These are phyloP conservation scores for Synanthedon myopaeformis DNA, from an alignment of 2,888 invertebrate genomes.

Conservation along the genomic window DNA sequence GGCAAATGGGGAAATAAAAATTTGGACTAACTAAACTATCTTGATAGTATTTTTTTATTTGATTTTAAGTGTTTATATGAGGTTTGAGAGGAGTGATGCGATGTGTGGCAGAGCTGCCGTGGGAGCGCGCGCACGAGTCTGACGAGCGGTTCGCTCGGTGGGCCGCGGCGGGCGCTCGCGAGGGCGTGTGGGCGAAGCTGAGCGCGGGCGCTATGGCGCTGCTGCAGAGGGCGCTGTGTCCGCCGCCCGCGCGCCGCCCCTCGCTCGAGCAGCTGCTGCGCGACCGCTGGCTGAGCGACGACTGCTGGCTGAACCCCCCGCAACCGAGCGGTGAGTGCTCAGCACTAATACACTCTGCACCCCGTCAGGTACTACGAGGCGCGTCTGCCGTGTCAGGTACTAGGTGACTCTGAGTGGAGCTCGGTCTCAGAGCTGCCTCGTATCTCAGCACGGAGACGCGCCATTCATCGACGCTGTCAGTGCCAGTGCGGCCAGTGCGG, in stretches of 20 bases:
- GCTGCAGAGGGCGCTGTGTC: slow-evolving; percentile 77
- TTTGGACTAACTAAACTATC: no score
- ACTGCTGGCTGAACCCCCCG: slow-evolving; percentile 4
- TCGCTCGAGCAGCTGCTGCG: slow-evolving; percentile 75
- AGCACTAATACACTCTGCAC: slow-evolving; percentile 5
- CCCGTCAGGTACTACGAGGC: slow-evolving; percentile 35
- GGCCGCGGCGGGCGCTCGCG: slow-evolving; percentile 69
- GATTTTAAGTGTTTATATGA: background rate
- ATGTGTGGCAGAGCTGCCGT: slow-evolving; percentile 83
- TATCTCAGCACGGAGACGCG: slow-evolving; percentile 50
- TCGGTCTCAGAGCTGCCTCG: slow-evolving; percentile 65
- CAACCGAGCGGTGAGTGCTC: slow-evolving; percentile 10
- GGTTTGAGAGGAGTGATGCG: background rate
- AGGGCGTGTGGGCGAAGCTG: slow-evolving; percentile 75
- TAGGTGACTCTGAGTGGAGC: slow-evolving; percentile 85
- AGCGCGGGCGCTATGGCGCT: slow-evolving; percentile 81
- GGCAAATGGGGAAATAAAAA: background rate
- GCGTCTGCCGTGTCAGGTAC: slow-evolving; percentile 77
- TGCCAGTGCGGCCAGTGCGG: background rate
- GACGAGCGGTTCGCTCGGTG: slow-evolving; percentile 77
- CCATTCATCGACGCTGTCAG: slow-evolving; percentile 2
- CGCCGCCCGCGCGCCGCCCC: slow-evolving; percentile 75
- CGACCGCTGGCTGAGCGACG: slow-evolving; percentile 76
- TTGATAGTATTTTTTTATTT: no score
- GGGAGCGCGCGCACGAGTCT: slow-evolving; percentile 84